These are phyloP conservation scores for Chloroceryle amazona DNA, from an alignment of 2,797 vertebrate species.

Conservation along the genomic window DNA sequence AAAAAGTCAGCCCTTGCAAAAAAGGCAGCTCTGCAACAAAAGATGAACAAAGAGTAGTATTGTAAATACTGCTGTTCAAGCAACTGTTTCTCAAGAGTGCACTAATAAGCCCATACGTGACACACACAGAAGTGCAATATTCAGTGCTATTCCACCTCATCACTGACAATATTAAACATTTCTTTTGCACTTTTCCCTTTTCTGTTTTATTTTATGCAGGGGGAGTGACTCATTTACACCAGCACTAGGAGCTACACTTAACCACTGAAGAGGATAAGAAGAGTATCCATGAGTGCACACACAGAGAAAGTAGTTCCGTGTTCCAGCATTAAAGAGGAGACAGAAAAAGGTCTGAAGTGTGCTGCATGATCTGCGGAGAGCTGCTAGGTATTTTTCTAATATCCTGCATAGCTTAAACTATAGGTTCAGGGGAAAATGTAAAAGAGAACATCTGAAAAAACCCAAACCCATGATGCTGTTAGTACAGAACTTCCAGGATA, in stretches of 20 bases:
- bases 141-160: not conserved
- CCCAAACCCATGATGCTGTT: not conserved
- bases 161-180: not conserved
- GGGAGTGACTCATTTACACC: not conserved
- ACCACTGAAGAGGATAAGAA: not conserved
- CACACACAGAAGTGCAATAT: not conserved
- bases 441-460: not conserved
- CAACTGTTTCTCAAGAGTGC: not conserved
- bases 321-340: not conserved
- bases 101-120: not conserved
- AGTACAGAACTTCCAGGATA: not conserved
- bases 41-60: not conserved
- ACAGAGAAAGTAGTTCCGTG: not conserved
- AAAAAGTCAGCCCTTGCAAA: conserved; percentile 1
- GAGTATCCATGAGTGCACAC: not conserved
- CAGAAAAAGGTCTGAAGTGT: not conserved
- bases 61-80: not conserved
- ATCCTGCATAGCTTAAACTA: not conserved
- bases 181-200: not conserved
- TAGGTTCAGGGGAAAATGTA: not conserved
- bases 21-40: conserved; percentile 54
- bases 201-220: not conserved
- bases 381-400: not conserved
- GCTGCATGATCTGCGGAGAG: not conserved
- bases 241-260: not conserved